Conservation (phyloP, 2,113 vertebrate species). For the Jaculus jaculus region DNA sequence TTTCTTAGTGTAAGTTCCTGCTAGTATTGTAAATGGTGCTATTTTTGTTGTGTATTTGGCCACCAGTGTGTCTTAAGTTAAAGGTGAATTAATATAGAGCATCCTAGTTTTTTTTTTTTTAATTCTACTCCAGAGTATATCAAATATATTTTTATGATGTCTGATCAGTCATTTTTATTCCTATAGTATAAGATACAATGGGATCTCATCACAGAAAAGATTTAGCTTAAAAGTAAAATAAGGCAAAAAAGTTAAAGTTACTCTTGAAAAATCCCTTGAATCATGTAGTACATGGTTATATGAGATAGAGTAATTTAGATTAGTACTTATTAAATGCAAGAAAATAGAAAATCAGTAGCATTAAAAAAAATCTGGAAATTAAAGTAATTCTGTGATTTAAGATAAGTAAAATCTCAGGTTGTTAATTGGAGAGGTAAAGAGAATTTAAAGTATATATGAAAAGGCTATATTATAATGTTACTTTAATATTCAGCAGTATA, state of each 20-base stretch:
- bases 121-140: no score
- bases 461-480: neutral
- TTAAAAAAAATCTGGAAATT: neutral
- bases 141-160: conserved; percentile 11
- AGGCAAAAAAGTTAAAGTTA: conserved; percentile 33
- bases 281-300: neutral
- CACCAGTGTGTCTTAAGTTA: neutral
- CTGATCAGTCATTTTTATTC: conserved; percentile 26
- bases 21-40: neutral
- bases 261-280: neutral
- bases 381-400: conserved; percentile 30
- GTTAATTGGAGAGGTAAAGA: neutral
- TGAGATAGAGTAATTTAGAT: neutral
- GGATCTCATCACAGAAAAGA: conserved; percentile 36
- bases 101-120: neutral
- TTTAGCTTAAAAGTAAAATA: neutral
- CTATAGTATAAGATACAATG: neutral
- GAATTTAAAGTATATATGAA: neutral
- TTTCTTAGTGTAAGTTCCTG: neutral
- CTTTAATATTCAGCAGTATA: neutral
- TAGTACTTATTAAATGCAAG: neutral
- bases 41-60: neutral
- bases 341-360: neutral
- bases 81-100: neutral
- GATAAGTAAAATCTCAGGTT: neutral